Percentiles rank a stretch among this genome's conserved stretches.
Conservation (phyloP, 2,113 vertebrate genomes). For the Epinephelus fuscoguttatus region DNA sequence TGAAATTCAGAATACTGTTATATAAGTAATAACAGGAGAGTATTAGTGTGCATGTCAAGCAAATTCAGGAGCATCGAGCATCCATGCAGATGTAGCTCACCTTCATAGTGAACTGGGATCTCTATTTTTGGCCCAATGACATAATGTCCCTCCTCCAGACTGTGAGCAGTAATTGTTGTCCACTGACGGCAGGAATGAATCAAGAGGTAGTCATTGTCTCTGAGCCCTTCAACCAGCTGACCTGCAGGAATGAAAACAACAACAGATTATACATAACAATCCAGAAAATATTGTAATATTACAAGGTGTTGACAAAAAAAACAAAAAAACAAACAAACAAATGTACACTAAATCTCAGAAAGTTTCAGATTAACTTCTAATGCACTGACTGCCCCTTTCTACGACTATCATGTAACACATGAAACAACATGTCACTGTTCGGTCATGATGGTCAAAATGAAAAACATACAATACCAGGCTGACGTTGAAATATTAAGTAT, state of each 20-base stretch:
- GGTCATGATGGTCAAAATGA: background rate
- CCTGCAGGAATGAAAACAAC: slow-evolving; percentile 82
- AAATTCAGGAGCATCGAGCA: background rate
- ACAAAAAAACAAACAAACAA: background rate
- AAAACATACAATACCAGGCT: background rate
- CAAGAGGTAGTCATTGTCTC: slow-evolving; percentile 97
- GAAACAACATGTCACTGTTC: background rate
- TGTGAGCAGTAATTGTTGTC: slow-evolving; percentile 99
- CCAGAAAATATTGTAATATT: background rate
- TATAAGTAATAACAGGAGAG: too few relatives aligned
- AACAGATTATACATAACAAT: background rate
- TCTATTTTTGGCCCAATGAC: slow-evolving; percentile 99
- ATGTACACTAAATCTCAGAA: background rate
- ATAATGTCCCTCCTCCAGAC: slow-evolving; percentile 98
- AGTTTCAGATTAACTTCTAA: background rate
- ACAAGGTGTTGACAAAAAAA: background rate
- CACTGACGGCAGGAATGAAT: slow-evolving; percentile 98
- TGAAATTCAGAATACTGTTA: too few relatives aligned
- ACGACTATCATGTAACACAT: background rate
- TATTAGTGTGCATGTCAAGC: background rate
- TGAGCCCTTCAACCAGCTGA: slow-evolving; percentile 93
- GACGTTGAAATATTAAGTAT: background rate
- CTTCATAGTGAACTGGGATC: slow-evolving; percentile 99
- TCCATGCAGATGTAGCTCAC: slow-evolving; percentile 79
- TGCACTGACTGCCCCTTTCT: background rate